phyloP scores from a whole-genome alignment of 2,113 vertebrate species.

The Phyllopteryx taeniolatus region DNA sequence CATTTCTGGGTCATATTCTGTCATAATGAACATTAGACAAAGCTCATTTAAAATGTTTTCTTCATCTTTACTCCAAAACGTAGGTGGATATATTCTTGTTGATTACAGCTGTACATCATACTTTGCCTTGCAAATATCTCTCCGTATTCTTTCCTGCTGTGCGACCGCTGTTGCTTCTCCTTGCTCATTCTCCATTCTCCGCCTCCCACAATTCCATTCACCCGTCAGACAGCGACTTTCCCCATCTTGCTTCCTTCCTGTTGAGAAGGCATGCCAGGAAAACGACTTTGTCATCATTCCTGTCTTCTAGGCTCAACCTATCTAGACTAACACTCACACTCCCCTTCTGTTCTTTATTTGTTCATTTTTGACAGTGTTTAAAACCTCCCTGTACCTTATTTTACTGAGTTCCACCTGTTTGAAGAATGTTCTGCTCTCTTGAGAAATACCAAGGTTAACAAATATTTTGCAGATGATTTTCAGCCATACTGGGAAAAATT shows the following conservation, averaged over 20 bases:
- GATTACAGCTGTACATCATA: background rate
- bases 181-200: slow-evolving; percentile 28
- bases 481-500: slow-evolving; percentile 19
- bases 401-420: slow-evolving; percentile 13
- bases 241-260: slow-evolving; percentile 49
- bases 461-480: slow-evolving; percentile 29
- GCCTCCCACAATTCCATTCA: slow-evolving; percentile 45
- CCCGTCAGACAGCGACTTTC: slow-evolving; percentile 36
- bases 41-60: no score
- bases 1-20: no score
- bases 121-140: slow-evolving; percentile 5
- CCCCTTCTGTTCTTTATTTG: background rate
- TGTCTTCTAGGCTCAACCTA: slow-evolving; percentile 35
- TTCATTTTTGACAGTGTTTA: slow-evolving; percentile 3
- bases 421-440: slow-evolving; percentile 45
- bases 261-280: slow-evolving; percentile 36
- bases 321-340: slow-evolving; percentile 11
- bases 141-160: slow-evolving; percentile 32
- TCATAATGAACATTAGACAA: no score
- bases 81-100: no score
- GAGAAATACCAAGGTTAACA: slow-evolving; percentile 40
- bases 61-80: no score
- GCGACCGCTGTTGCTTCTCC: slow-evolving; percentile 30
- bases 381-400: background rate
- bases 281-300: slow-evolving; percentile 51